Percentiles rank a stretch among this genome's conserved stretches.
These are phyloP conservation scores for Philhelius pedissequus DNA, from an alignment of 2,888 invertebrate species.

Conservation along the genomic window DNA sequence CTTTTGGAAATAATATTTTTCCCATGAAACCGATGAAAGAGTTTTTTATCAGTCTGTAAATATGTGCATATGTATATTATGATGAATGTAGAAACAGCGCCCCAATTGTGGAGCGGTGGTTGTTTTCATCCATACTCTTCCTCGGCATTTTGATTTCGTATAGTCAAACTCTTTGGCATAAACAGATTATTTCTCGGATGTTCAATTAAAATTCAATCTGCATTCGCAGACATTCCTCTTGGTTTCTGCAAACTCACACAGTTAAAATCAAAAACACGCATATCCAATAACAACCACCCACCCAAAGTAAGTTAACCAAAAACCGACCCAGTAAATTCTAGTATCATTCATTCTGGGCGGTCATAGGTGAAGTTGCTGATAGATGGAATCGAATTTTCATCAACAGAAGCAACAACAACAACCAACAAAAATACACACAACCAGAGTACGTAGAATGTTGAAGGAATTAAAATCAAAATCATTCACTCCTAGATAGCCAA, in stretches of 20 bases:
- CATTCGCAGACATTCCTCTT: constrained; percentile 51
- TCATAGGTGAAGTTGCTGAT: constrained; percentile 49
- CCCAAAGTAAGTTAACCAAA: background rate
- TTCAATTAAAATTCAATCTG: constrained; percentile 67
- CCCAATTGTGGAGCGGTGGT: too few species aligned
- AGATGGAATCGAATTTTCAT: constrained; percentile 48
- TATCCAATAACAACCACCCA: background rate
- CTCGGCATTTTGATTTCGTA: background rate
- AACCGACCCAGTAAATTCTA: background rate
- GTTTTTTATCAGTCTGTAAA: too few species aligned
- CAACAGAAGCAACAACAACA: constrained; percentile 1
- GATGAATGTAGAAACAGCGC: too few species aligned
- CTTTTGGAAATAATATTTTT: too few species aligned
- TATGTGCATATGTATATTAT: too few species aligned
- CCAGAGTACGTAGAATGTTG: background rate
- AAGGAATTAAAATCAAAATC: constrained; percentile 58
- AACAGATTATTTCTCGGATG: constrained; percentile 55
- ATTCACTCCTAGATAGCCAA: constrained; percentile 7
- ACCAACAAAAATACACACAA: background rate
- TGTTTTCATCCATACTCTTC: background rate
- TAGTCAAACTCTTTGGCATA: background rate
- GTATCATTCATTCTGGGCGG: constrained; percentile 17
- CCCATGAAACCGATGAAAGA: too few species aligned
- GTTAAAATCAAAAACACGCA: background rate
- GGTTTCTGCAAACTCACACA: constrained; percentile 25